These are phyloP conservation scores for Papilio polyxenes DNA, from an alignment of 1,140 invertebrate genomes.

Conservation along the genomic window DNA sequence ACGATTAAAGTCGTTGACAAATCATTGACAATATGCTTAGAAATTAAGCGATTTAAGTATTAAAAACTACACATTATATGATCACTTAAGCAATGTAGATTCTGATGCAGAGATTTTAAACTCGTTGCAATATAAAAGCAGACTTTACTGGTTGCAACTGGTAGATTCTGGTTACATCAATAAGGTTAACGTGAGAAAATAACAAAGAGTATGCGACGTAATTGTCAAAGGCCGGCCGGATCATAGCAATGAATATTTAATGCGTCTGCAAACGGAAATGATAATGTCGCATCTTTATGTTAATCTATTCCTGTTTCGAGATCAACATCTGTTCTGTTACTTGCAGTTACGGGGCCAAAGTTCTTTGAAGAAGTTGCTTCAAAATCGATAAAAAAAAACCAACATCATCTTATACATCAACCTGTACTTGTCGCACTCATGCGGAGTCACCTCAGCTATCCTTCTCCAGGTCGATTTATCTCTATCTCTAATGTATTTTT, in stretches of 20 bases:
- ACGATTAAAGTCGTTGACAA: too few species aligned
- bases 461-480: neutral
- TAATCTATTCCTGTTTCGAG: slow-evolving; percentile 8
- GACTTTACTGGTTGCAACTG: neutral
- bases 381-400: neutral
- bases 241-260: slow-evolving; percentile 1
- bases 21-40: too few species aligned
- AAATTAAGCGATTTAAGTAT: too few species aligned
- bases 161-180: neutral
- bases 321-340: slow-evolving; percentile 12
- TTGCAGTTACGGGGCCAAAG: neutral
- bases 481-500: too few species aligned
- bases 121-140: neutral
- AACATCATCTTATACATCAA: neutral
- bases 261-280: neutral
- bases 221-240: neutral
- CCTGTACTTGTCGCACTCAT: neutral
- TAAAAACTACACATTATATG: too few species aligned
- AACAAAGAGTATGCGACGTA: slow-evolving; percentile 2
- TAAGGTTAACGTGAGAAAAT: slow-evolving; percentile 18
- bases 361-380: neutral
- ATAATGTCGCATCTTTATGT: neutral
- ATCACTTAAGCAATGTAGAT: too few species aligned
- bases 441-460: neutral
- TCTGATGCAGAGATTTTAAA: too few species aligned